These are phyloP conservation scores for Haliaeetus leucogaster DNA, from an alignment of 2,113 vertebrate species.

Conservation along the genomic window DNA sequence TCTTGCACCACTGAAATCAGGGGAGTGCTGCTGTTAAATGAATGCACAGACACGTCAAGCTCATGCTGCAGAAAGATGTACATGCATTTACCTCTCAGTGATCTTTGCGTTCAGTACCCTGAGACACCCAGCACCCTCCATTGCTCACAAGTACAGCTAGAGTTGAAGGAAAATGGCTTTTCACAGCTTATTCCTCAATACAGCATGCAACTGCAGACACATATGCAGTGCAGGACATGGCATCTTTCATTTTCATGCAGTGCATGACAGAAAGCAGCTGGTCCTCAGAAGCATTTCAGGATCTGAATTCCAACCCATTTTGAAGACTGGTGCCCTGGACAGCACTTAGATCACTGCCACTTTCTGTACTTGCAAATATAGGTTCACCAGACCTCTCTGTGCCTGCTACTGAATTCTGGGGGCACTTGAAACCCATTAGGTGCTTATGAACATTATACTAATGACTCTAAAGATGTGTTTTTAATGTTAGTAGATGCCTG, in stretches of 20 bases:
- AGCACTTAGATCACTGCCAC: neutral
- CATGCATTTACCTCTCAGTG: neutral
- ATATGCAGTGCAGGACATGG: neutral
- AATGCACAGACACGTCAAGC: neutral
- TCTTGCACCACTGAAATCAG: neutral
- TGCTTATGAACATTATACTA: neutral
- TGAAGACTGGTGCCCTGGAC: neutral
- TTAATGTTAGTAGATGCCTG: neutral
- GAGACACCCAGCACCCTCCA: neutral
- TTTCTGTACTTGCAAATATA: neutral
- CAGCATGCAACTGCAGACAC: rapidly evolving
- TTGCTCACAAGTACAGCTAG: neutral
- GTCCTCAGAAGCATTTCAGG: neutral
- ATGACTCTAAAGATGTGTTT: neutral
- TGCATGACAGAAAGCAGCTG: neutral
- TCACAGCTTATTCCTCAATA: neutral
- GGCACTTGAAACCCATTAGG: neutral
- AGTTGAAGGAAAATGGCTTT: neutral
- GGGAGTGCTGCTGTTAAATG: neutral
- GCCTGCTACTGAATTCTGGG: neutral
- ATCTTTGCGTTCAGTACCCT: neutral
- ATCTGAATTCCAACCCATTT: neutral
- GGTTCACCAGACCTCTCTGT: neutral
- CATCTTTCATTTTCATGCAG: neutral
- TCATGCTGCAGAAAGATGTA: neutral